Conservation (phyloP, 2,797 vertebrate species). For the Eulemur coronatus region DNA sequence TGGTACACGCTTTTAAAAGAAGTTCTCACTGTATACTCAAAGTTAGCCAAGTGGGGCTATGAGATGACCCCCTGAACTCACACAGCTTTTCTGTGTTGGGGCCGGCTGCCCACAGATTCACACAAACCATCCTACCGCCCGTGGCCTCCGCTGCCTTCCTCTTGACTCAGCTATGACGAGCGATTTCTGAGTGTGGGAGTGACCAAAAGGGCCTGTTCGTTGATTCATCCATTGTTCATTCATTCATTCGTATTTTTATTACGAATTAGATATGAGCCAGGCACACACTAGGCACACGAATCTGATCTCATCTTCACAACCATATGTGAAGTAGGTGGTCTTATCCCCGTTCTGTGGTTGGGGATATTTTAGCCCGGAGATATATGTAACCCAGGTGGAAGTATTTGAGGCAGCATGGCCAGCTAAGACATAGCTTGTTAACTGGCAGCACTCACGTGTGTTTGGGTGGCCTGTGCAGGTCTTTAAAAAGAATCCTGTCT, state of each 20-base stretch:
- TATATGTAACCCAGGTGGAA: background rate
- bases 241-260: background rate
- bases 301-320: background rate
- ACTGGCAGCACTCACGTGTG: background rate
- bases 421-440: background rate
- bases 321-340: background rate
- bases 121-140: background rate
- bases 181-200: background rate
- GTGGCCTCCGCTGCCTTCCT: background rate
- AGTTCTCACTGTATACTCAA: background rate
- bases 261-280: background rate
- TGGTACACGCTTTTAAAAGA: background rate
- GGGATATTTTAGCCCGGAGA: background rate
- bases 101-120: background rate
- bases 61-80: background rate
- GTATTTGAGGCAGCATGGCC: background rate
- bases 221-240: background rate
- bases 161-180: background rate
- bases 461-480: background rate
- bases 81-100: background rate
- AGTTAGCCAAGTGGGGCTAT: background rate
- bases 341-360: background rate
- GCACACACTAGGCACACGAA: background rate
- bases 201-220: background rate
- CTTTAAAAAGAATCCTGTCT: background rate